Evolutionary conservation across 2,888 invertebrate genomes (phyloP).

Genomic region (Zootermopsis nevadensis): DNA sequence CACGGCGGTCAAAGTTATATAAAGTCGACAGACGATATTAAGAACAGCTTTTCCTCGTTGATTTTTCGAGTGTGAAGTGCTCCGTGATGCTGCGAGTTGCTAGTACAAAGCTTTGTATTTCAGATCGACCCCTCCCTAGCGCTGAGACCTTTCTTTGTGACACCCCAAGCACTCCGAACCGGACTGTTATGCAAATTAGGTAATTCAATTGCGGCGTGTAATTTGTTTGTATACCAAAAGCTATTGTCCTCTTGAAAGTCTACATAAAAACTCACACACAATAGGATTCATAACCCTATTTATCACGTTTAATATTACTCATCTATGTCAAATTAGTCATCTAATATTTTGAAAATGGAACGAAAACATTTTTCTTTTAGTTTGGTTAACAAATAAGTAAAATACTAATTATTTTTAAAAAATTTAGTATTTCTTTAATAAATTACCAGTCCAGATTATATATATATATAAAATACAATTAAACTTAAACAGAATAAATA

Average conservation of each 20-base stretch:
- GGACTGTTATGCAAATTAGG: slow-evolving; percentile 47
- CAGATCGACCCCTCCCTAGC: not conserved
- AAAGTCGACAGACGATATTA: too few relatives aligned
- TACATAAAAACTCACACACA: slow-evolving; percentile 4
- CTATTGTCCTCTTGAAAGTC: slow-evolving; percentile 11
- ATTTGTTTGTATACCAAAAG: slow-evolving; percentile 46
- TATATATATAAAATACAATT: too few relatives aligned
- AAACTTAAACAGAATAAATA: too few relatives aligned
- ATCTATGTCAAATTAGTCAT: slow-evolving; percentile 26
- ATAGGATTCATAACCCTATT: slow-evolving; percentile 9
- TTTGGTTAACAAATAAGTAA: too few relatives aligned
- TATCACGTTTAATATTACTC: slow-evolving; percentile 24
- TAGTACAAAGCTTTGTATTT: slow-evolving; percentile 14
- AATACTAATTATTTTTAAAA: too few relatives aligned
- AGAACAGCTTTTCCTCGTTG: not conserved
- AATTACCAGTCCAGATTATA: too few relatives aligned
- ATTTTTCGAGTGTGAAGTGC: not conserved
- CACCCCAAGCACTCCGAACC: slow-evolving; percentile 19
- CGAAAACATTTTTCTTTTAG: too few relatives aligned
- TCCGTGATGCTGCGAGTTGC: not conserved
- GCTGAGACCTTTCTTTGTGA: slow-evolving; percentile 13
- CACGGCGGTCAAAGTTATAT: too few relatives aligned
- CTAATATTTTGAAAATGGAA: slow-evolving; percentile 4
- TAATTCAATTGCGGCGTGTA: slow-evolving; percentile 48
- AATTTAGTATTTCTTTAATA: too few relatives aligned